Conservation (phyloP, 2,797 vertebrate species). For the Danio choprae region DNA sequence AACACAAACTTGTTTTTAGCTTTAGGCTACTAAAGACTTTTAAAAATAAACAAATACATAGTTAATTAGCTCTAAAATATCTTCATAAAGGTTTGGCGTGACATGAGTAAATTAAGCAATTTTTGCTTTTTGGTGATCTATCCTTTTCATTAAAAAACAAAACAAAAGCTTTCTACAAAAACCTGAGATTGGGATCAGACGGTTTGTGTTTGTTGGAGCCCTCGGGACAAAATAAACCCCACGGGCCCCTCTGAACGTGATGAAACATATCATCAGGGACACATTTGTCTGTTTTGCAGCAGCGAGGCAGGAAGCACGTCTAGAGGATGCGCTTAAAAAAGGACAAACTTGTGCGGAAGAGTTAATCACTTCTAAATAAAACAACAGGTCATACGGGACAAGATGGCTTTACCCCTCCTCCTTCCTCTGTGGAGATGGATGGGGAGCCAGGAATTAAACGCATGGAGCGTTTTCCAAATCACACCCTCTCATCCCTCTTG, state of each 20-base stretch:
- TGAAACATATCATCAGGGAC: slow-evolving; percentile 65
- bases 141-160: slow-evolving; percentile 31
- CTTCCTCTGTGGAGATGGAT: slow-evolving; percentile 32
- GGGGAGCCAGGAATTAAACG: slow-evolving; percentile 36
- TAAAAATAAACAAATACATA: too few relatives aligned
- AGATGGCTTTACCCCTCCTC: slow-evolving; percentile 21
- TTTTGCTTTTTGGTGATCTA: not conserved
- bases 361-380: slow-evolving; percentile 43
- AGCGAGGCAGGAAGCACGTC: slow-evolving; percentile 71
- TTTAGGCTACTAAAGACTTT: not conserved
- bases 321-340: slow-evolving; percentile 52
- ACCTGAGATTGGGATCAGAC: slow-evolving; percentile 22
- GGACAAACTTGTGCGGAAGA: slow-evolving; percentile 11
- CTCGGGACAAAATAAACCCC: slow-evolving; percentile 9
- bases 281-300: slow-evolving; percentile 69
- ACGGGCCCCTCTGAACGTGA: slow-evolving; percentile 49
- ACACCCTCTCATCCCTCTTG: slow-evolving; percentile 15
- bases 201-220: not conserved
- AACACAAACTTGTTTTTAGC: not conserved
- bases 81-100: not conserved
- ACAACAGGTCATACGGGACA: slow-evolving; percentile 10
- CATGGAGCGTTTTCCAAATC: slow-evolving; percentile 26
- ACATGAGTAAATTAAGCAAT: not conserved
- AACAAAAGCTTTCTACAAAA: slow-evolving; percentile 13
- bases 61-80: not conserved